Evolutionary conservation across 2,888 invertebrate species (phyloP).

Genomic region (Vannuccia rotundouncinata): DNA sequence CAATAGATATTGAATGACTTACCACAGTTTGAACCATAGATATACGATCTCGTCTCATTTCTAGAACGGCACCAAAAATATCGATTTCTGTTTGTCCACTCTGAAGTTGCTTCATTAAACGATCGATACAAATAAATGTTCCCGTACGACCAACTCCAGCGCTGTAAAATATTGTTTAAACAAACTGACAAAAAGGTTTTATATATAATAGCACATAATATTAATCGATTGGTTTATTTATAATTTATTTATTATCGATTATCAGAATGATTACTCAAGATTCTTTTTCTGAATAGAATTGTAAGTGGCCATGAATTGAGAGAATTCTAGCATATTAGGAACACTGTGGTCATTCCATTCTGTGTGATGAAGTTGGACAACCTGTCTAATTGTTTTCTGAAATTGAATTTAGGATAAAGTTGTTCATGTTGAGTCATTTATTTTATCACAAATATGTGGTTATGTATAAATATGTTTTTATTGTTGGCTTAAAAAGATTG

Average conservation of each 20-base stretch:
- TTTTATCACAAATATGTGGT: too few relatives aligned
- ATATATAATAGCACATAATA: too few relatives aligned
- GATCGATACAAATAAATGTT: conserved; percentile 5
- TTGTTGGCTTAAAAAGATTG: too few relatives aligned
- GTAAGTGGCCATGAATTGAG: conserved; percentile 5
- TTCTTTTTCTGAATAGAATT: conserved; percentile 2
- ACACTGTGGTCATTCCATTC: conserved; percentile 23
- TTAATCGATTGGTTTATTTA: not conserved
- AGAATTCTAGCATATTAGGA: not conserved
- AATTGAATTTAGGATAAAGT: too few relatives aligned
- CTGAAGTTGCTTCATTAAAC: not conserved
- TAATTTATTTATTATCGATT: too few relatives aligned
- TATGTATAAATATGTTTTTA: too few relatives aligned
- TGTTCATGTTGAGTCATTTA: too few relatives aligned
- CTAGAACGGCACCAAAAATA: not conserved
- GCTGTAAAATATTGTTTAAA: too few relatives aligned
- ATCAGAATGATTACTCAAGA: too few relatives aligned
- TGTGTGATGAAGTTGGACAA: conserved; percentile 22
- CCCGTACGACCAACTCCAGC: conserved; percentile 11
- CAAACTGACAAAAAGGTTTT: too few relatives aligned
- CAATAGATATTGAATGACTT: too few relatives aligned
- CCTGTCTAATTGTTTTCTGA: not conserved
- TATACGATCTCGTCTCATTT: not conserved
- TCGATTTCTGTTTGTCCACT: not conserved
- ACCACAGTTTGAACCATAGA: conserved; percentile 7